Conservation (phyloP, 2,797 vertebrate genomes). For the Pseudochirops cupreus region DNA sequence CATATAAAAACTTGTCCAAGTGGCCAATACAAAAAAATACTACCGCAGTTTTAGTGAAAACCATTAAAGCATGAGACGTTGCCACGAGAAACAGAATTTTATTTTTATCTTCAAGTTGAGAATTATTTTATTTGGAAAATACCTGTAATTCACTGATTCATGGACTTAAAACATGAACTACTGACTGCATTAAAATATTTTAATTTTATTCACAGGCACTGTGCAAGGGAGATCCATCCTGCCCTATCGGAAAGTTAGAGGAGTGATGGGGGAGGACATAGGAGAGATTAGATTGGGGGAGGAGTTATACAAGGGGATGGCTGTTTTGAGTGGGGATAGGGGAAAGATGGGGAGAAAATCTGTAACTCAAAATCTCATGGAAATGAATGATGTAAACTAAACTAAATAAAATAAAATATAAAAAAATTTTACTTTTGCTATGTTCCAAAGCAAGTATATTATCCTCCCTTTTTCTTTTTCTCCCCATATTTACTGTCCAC, state of each 20-base stretch:
- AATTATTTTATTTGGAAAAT: constrained; percentile 62
- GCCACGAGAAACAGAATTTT: constrained; percentile 75
- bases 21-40: constrained; percentile 67
- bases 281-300: no score
- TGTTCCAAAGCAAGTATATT: not conserved
- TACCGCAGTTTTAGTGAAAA: constrained; percentile 77
- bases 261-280: no score
- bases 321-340: no score
- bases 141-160: constrained; percentile 55
- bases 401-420: no score
- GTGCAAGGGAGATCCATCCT: no score
- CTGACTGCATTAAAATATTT: constrained; percentile 47
- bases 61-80: constrained; percentile 77
- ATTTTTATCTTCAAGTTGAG: constrained; percentile 66
- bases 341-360: no score
- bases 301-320: no score
- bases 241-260: no score
- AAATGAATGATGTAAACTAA: no score
- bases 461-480: not conserved
- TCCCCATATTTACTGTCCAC: not conserved
- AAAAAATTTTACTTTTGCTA: not conserved
- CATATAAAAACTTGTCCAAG: constrained; percentile 44
- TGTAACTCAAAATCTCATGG: no score
- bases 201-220: not conserved
- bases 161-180: constrained; percentile 42